Base-by-base conservation (phyloP, 2,797 vertebrate genomes). In the Ceryle rudis region DNA sequence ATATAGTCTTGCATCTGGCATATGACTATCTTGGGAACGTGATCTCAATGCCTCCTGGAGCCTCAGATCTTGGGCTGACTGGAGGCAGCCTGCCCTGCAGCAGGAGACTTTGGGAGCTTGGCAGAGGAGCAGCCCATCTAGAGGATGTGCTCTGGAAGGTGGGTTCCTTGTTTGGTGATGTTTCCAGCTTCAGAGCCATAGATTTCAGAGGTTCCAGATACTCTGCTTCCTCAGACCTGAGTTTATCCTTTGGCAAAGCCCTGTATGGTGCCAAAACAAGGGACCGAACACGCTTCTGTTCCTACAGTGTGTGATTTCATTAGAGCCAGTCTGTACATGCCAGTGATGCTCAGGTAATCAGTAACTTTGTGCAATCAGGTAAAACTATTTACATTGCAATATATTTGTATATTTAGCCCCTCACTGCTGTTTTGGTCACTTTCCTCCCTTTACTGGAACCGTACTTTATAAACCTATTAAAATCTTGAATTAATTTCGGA, bases 1-100 rank as follows among this genome's bases (percentile, higher is more conserved):
- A 90, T 91, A 90, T 93, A 86, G 86, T 93, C 77, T 92, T 81
- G 55, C 82, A 91, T 91, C 83, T 95, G 90, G 93, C 61, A 74
- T 37, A 39, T 61, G 57, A 88, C 62, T 95, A 29, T 82, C 86
- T 89, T 89, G 90, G 83, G 86, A 93, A 94, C 1, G 5, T 70
- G 88, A 93, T 81, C 70, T 84, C 86, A 75, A 5, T 47, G 66
- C 49, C 73, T 75, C 35, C 19, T 55, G 90, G 49, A 94, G 70
- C 85, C 58, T 83, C 46, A 67, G 80, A 47, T 86, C 94, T 93
- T 39, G 54, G 77, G 58, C 93, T 93, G 65, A 71, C 49, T 0
- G 1, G 28, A 0, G 72, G 71, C 14, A 39, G 54, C 46, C 46
- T 81, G 85, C 33, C 14, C 61, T 61, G 44, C 18, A 15, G 44